Evolutionary conservation across 2,113 vertebrate genomes (phyloP), one percentile per base, ranked within the genome.

Genomic region (Pteruthius melanotis): DNA sequence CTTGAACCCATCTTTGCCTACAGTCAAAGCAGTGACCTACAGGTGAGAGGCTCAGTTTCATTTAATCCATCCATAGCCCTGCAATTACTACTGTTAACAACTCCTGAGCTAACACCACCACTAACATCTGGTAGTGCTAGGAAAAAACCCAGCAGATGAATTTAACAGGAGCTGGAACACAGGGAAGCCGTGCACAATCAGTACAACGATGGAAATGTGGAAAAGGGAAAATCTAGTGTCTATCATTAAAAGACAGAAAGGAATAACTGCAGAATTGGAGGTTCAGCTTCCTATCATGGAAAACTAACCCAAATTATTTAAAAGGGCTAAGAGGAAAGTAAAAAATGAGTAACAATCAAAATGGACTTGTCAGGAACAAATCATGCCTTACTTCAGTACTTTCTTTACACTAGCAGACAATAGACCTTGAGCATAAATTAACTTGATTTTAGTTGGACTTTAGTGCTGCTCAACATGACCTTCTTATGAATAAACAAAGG

Each of bases 141-240:
- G 19, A 82, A 84, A 72, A 64, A 12, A 31, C 5, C 7, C 49
- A 56, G 13, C 7, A 65, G 42, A 66, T 22, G 11, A 40, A 42
- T 54, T 54, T 90, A 77, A 80, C 17, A 60, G 27, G 56, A 52
- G 42, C 8, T 20, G 65, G 28, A 88, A 90, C 35, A 65, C 8
- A 49, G n/a, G 21, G 35, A 59, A 80, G 18, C 18, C 42, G 37
- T 8, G 11, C 13, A 39, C 16, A 47, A 42, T 20, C 42, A 59
- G 21, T 13, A 59, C 0, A 3, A 47, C 0, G 0, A 49, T 1
- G 0, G 5, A 80, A 68, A 23, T 47, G 37, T 47, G n/a, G 50
- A 49, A 90, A 56, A 61, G 7, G 49, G 20, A 77, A 86, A 88
- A 77, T 20, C 50, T 30, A 60, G 50, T 8, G 10, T 20, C 28